Conservation (phyloP, 2,113 vertebrate genomes). For the Nibea albiflora region DNA sequence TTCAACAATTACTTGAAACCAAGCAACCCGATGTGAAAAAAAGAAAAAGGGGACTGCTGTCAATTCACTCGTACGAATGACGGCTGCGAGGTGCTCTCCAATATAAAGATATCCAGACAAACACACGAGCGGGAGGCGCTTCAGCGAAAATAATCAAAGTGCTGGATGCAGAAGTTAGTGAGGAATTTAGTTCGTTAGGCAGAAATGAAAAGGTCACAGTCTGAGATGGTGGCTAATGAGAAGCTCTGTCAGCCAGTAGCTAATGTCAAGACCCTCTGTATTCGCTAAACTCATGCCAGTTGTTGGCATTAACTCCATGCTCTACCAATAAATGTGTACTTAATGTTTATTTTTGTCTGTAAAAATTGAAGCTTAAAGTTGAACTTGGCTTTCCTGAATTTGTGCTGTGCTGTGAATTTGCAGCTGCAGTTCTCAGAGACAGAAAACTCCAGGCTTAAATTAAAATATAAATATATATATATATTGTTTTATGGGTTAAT, state of each 20-base stretch:
- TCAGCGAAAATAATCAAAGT: slow-evolving; percentile 15
- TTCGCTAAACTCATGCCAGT: slow-evolving; percentile 14
- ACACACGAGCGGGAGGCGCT: slow-evolving; percentile 11
- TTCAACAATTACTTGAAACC: neutral
- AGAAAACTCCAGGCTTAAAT: neutral
- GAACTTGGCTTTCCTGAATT: neutral
- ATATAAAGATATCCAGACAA: slow-evolving; percentile 21
- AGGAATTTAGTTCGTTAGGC: slow-evolving; percentile 47
- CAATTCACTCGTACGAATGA: slow-evolving; percentile 3
- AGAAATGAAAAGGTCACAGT: slow-evolving; percentile 70
- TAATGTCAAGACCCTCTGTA: slow-evolving; percentile 44
- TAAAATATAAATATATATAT: too few species aligned
- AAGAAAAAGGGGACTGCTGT: neutral
- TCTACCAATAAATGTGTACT: neutral
- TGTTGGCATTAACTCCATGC: neutral
- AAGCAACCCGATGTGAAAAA: neutral
- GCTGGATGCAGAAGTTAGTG: slow-evolving; percentile 19
- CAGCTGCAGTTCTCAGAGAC: neutral
- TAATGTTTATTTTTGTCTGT: slow-evolving; percentile 8
- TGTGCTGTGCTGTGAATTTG: too few species aligned
- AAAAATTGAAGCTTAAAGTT: slow-evolving; percentile 14
- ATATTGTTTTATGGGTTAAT: neutral
- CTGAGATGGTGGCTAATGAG: slow-evolving; percentile 62
- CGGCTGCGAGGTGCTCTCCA: neutral
- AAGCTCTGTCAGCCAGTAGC: slow-evolving; percentile 43